Percentiles rank a stretch among this genome's conserved stretches.
These are phyloP conservation scores for Tetraodon nigroviridis DNA, from an alignment of 2,113 vertebrate species.

Conservation along the genomic window DNA sequence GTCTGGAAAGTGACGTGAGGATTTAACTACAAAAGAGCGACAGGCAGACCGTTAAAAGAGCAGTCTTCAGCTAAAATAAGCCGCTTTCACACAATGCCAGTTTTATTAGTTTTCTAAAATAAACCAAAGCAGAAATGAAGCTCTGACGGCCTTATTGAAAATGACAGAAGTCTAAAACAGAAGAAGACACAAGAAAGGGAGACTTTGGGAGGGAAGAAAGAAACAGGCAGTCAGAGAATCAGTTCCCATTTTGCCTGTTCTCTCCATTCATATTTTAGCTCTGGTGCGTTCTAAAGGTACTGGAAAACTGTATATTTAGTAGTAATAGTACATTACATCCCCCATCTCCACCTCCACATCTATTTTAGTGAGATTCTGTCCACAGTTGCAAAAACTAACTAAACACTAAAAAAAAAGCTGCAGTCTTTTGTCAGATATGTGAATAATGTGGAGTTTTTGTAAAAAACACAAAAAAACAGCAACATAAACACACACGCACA, in stretches of 20 bases:
- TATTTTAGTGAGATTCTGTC: no score
- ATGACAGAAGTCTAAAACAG: constrained; percentile 30
- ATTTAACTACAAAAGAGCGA: constrained; percentile 40
- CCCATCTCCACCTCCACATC: no score
- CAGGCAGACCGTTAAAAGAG: constrained; percentile 26
- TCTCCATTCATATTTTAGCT: no score
- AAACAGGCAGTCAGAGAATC: constrained; percentile 1
- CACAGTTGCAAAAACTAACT: no score
- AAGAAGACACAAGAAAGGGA: background rate
- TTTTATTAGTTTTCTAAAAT: constrained; percentile 43
- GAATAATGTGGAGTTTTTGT: no score
- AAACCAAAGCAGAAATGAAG: constrained; percentile 23
- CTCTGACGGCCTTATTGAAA: constrained; percentile 31
- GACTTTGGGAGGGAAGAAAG: constrained; percentile 7
- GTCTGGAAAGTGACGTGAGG: constrained; percentile 38
- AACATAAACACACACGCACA: no score
- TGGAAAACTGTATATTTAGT: no score
- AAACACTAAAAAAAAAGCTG: no score
- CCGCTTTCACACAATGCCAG: constrained; percentile 24
- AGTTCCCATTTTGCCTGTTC: background rate
- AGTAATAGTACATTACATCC: no score
- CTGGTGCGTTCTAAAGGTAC: no score
- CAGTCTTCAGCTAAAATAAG: constrained; percentile 22
- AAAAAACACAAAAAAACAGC: no score
- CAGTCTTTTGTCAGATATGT: no score